Percentiles rank a stretch among this genome's conserved stretches.
Conservation (phyloP, 2,113 vertebrate species). For the Chamaetylas fuelleborni region DNA sequence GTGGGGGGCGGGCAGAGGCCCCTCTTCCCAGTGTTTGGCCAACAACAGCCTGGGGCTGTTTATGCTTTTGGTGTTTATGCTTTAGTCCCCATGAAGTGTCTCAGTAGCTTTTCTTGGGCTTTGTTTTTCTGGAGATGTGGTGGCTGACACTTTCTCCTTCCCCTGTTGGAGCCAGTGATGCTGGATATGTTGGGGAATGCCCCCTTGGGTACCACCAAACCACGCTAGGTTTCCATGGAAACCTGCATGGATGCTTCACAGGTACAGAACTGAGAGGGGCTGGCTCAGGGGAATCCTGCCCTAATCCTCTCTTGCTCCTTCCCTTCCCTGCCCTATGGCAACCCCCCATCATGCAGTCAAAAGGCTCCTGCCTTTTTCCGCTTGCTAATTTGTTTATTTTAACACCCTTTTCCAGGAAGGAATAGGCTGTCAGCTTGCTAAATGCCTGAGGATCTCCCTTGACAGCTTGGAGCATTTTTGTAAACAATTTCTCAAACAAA, state of each 20-base stretch:
- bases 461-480: constrained; percentile 45
- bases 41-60: background rate
- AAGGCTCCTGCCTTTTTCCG: constrained; percentile 35
- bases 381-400: constrained; percentile 33
- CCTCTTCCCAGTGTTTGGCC: rapidly evolving
- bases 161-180: background rate
- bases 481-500: constrained; percentile 61
- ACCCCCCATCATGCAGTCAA: background rate
- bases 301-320: background rate
- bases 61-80: background rate
- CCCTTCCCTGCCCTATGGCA: background rate
- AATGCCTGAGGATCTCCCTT: constrained; percentile 34
- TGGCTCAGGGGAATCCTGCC: background rate
- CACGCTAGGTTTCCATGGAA: constrained; percentile 68
- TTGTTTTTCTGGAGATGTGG: background rate
- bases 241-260: constrained; percentile 11
- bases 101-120: background rate
- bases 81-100: background rate
- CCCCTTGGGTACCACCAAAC: constrained; percentile 30
- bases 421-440: constrained; percentile 34
- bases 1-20: background rate
- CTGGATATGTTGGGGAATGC: constrained; percentile 36
- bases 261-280: background rate
- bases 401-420: constrained; percentile 61
- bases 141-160: background rate